phyloP scores from a whole-genome alignment of 2,888 invertebrate genomes.

The Petrophora chlorosata region DNA sequence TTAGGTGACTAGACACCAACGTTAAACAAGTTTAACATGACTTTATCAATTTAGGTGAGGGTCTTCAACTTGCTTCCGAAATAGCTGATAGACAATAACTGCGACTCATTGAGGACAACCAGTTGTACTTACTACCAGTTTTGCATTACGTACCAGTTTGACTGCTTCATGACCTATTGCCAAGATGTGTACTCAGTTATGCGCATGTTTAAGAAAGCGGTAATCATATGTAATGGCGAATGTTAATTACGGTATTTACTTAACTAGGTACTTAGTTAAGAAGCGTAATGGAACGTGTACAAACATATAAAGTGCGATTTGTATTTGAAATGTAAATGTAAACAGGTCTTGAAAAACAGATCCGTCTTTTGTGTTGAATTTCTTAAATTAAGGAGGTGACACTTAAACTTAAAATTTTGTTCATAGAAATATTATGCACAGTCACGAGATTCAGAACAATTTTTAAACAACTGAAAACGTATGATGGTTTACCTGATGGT shows the following conservation, averaged over 20 bases:
- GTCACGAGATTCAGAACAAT: too few relatives aligned
- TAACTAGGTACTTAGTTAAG: neutral
- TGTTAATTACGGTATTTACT: slow-evolving; percentile 15
- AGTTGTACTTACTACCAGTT: slow-evolving; percentile 10
- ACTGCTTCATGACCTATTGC: slow-evolving; percentile 38
- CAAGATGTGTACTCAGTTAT: slow-evolving; percentile 29
- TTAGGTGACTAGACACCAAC: neutral
- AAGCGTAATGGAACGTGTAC: slow-evolving; percentile 3
- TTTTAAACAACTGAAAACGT: too few relatives aligned
- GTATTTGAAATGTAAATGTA: too few relatives aligned
- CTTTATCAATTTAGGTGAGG: slow-evolving; percentile 65
- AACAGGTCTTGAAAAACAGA: too few relatives aligned
- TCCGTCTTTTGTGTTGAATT: too few relatives aligned
- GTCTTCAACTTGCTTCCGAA: slow-evolving; percentile 56
- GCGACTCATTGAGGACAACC: slow-evolving; percentile 35
- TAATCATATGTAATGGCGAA: slow-evolving; percentile 20
- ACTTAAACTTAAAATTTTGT: too few relatives aligned
- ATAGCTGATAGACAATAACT: slow-evolving; percentile 39
- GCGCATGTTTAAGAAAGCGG: slow-evolving; percentile 24
- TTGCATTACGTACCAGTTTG: slow-evolving; percentile 42
- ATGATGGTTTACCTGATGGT: too few relatives aligned
- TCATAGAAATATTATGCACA: too few relatives aligned
- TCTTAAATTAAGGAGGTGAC: too few relatives aligned
- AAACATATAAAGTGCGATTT: slow-evolving; percentile 2
- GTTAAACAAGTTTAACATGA: slow-evolving; percentile 17